Evolutionary conservation across 2,888 invertebrate species (phyloP), one percentile per base, ranked within the genome.

Genomic region (Monopis laevigella): DNA sequence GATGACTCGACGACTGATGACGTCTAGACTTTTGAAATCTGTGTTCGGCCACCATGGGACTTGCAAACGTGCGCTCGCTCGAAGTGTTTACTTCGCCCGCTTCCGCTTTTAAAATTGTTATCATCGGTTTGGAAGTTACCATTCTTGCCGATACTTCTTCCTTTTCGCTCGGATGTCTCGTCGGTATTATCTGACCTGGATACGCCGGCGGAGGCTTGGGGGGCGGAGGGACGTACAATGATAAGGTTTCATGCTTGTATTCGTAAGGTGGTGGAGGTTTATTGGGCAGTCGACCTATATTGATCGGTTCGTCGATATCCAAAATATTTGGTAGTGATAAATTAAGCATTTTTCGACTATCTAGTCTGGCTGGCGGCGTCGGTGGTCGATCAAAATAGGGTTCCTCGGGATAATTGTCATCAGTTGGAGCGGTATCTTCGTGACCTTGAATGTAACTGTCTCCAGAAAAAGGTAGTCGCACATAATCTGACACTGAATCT

Each of bases 401-500:
- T 46, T 77, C 78, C 46, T 71, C 71, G 7, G 69, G 69, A 52
- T 77, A 81, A 45, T 72, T 68, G 45, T 84, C 83, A 44, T 83
- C 84, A 2, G 83, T 82, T n/a, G 84, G 84, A 21, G 84, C 84
- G 8, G 83, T 84, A 48, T 84, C 84, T 58, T 84, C 82, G 47
- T 84, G 83, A 1, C 84, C 84, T 48, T 82, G 77, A 45, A 84
- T 71, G 54, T 84, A 85, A 58, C 84, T 84, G 50, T 83, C 83
- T 14, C 84, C 83, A 49, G 60, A 70, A 59, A 84, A 77, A 1
- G 84, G 82, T 56, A 93, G 74, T 45, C 93, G 90, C 1, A 94
- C 94, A 60, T 95, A 95, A 64, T 95, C 94, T 18, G 92, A 93
- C 55, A 93, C 92, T 0, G 94, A 93, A 62, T 94, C 93, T 55